Percentiles rank a stretch among this genome's conserved stretches.
phyloP scores from a whole-genome alignment of 2,888 invertebrate genomes.

The Drosophila pseudotakahashii region DNA sequence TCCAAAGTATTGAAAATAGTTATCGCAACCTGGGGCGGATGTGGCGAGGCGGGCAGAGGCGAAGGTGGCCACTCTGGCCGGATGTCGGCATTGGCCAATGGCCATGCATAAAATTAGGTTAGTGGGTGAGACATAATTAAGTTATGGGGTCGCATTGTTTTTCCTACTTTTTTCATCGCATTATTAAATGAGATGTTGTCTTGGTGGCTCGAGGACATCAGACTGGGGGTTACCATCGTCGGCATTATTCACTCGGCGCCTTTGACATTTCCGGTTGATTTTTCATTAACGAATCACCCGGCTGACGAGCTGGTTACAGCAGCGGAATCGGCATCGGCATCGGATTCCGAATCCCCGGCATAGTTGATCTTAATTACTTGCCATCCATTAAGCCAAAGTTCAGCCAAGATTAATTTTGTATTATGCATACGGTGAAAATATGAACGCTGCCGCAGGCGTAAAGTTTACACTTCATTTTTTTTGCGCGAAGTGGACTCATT shows the following conservation, averaged over 20 bases:
- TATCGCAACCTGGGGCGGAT: conserved; percentile 41
- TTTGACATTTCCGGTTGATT: conserved; percentile 53
- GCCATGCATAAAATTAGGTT: conserved; percentile 67
- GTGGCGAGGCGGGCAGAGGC: neutral
- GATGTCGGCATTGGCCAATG: conserved; percentile 47
- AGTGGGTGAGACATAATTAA: conserved; percentile 79
- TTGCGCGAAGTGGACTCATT: conserved; percentile 48
- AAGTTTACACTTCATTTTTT: conserved; percentile 9
- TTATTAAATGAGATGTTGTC: conserved; percentile 67
- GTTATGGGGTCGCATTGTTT: conserved; percentile 70
- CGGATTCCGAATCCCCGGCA: conserved; percentile 24
- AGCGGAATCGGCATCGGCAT: conserved; percentile 29
- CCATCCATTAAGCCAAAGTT: conserved; percentile 54
- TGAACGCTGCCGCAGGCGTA: conserved; percentile 16
- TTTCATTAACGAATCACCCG: conserved; percentile 66
- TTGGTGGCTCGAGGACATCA: conserved; percentile 51
- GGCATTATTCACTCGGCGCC: conserved; percentile 28
- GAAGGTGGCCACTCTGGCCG: conserved; percentile 10
- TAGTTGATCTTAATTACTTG: conserved; percentile 58
- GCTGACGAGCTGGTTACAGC: conserved; percentile 28
- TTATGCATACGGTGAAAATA: conserved; percentile 32
- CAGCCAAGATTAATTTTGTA: conserved; percentile 51
- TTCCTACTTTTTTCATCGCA: conserved; percentile 47
- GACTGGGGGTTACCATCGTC: neutral
- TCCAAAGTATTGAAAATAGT: conserved; percentile 52